Evolutionary conservation across 2,113 vertebrate species (phyloP), one percentile per base, ranked within the genome.

Genomic region (Poeciliopsis turrubarensis): DNA sequence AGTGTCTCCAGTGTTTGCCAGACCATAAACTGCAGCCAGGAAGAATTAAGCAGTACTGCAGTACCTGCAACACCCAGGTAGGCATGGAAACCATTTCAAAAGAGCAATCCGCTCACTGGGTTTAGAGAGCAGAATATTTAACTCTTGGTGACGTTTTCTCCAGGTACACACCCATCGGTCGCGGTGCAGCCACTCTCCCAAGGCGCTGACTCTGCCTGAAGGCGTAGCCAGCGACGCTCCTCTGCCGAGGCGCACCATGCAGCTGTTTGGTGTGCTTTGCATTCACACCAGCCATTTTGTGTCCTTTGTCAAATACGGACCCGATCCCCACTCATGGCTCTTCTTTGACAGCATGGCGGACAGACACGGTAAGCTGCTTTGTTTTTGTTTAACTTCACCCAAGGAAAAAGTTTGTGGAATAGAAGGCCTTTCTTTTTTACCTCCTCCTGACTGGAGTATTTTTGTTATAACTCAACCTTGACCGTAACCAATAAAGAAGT

Each of bases 311-410:
- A 95, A 95, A 85, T 95, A 91, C 0, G 92, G 94, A 34, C 64
- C 92, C 1, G 83, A 87, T 19, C 73, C 88, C 30, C 77, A 79
- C 27, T 94, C 95, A 34, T 96, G 95, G 95, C 82, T 96, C 30
- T 96, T 96, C 83, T 96, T 95, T 66, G 95, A 96, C 87, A 94
- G 95, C 90, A 96, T 96, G 95, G 95, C 95, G 30, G 94, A 95
- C 85, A 87, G 92, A 91, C 89, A 82, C 5, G 92, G 95, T 96
- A 26, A 65, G 19, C 62, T 17, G 11, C 3, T 0, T 57, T 30
- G 11, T 5, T 0, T 57, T 30, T 22, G 69, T 60, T 54, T 15
- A 11, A 32, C 9, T 2, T 68, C 4, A 1, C 22, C 13, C 3
- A 60, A 14, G 22, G 41, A 15, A 29, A 75, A 63, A n/a, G 2